A percentile compares a stretch with the other conserved stretches of the same genome.
Conservation (phyloP, 2,797 vertebrate genomes). For the Morus bassanus region DNA sequence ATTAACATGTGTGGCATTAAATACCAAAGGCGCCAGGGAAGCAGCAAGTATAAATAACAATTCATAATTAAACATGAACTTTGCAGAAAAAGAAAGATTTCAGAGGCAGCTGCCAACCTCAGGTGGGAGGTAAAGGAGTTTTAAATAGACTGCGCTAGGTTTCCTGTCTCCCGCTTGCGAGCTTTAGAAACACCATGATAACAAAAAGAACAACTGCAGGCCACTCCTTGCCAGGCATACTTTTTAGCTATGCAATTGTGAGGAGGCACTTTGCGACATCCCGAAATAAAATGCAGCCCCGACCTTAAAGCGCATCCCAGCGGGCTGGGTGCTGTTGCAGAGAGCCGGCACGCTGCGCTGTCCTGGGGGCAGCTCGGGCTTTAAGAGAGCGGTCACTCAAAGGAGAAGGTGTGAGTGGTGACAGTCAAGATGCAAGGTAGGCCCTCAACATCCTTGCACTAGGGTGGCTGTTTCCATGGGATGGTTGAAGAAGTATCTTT, state of each 20-base stretch:
- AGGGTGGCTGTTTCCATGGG: background rate
- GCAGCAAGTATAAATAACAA: conserved; percentile 33
- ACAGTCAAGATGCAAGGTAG: background rate
- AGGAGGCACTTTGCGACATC: background rate
- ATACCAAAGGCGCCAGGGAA: background rate
- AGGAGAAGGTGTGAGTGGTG: background rate
- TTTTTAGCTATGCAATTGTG: background rate
- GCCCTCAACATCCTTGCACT: background rate
- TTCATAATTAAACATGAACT: background rate
- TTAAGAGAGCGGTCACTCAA: fast-evolving
- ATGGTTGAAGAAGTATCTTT: background rate
- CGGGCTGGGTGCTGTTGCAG: background rate
- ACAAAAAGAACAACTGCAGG: conserved; percentile 16
- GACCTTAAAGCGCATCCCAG: background rate
- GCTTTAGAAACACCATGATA: background rate
- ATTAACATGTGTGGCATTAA: background rate
- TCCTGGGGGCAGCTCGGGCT: fast-evolving
- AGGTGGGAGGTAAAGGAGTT: conserved; percentile 43
- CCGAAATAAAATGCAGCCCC: background rate
- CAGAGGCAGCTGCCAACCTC: conserved; percentile 14
- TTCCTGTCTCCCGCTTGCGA: conserved; percentile 29
- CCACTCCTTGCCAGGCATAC: conserved; percentile 9
- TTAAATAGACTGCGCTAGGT: background rate
- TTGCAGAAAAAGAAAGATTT: conserved; percentile 32
- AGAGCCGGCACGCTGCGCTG: fast-evolving